Evolutionary conservation across 1,140 invertebrate species (phyloP).

Genomic region (Panagrolaimus sp.): DNA sequence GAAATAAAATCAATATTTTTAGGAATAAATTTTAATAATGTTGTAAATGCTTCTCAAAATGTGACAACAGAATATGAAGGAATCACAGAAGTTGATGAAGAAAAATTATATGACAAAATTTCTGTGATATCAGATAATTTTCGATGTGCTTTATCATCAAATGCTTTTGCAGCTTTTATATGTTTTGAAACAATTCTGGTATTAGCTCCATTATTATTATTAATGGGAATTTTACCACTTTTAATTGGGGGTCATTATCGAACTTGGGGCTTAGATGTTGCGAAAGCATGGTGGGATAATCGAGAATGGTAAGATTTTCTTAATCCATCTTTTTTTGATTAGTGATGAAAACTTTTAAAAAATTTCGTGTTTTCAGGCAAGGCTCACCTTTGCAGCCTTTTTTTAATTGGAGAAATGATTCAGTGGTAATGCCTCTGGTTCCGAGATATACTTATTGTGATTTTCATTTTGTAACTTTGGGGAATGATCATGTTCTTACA

Average conservation of each 20-base stretch:
- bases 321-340: too few relatives aligned
- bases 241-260: slow-evolving; percentile 33
- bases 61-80: slow-evolving; percentile 32
- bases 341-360: too few relatives aligned
- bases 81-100: slow-evolving; percentile 27
- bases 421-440: slow-evolving; percentile 3
- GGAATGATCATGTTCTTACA: slow-evolving; percentile 32
- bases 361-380: slow-evolving; percentile 22
- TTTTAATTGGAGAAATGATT: slow-evolving; percentile 13
- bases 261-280: slow-evolving; percentile 30
- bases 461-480: slow-evolving; percentile 16
- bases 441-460: too few relatives aligned
- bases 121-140: slow-evolving; percentile 30
- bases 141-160: slow-evolving; percentile 27
- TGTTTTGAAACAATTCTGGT: slow-evolving; percentile 17
- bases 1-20: not conserved
- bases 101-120: not conserved
- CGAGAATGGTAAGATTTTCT: slow-evolving; percentile 27
- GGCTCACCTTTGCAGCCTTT: slow-evolving; percentile 25
- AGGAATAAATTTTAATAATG: slow-evolving; percentile 27
- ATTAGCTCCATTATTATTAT: slow-evolving; percentile 26
- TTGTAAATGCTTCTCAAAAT: slow-evolving; percentile 21
- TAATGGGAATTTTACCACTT: slow-evolving; percentile 30
- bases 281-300: slow-evolving; percentile 31
- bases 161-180: too few relatives aligned